A percentile compares a stretch with the other conserved stretches of the same genome.
Conservation (phyloP, 1,140 invertebrate species). For the Drosophila burlai region DNA sequence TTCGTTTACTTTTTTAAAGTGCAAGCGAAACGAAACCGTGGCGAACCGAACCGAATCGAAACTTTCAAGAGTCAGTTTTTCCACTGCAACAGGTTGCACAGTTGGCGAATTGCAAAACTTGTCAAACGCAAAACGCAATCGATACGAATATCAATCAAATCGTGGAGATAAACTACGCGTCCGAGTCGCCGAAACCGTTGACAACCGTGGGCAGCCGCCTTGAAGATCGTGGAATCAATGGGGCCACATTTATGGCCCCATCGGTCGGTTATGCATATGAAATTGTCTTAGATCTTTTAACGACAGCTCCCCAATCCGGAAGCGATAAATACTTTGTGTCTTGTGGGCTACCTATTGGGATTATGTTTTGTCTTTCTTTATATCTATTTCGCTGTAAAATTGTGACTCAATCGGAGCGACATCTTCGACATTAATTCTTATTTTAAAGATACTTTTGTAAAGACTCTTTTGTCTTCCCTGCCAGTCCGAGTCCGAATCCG, state of each 20-base stretch:
- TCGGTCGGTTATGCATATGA: constrained; percentile 76
- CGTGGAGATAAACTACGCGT: constrained; percentile 57
- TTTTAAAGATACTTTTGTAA: constrained; percentile 51
- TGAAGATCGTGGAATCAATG: constrained; percentile 58
- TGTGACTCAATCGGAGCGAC: constrained; percentile 50
- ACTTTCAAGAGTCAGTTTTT: constrained; percentile 48
- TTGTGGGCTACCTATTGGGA: constrained; percentile 60
- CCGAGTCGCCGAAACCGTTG: constrained; percentile 46
- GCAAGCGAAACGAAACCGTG: constrained; percentile 29
- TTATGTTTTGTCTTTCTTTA: constrained; percentile 34
- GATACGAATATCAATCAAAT: constrained; percentile 83
- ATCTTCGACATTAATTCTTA: constrained; percentile 53
- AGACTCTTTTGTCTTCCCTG: constrained; percentile 38
- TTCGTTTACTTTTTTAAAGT: background rate
- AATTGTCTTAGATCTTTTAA: constrained; percentile 66
- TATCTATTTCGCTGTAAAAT: constrained; percentile 38
- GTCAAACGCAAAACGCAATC: constrained; percentile 82
- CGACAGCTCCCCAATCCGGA: constrained; percentile 77
- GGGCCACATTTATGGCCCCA: constrained; percentile 49
- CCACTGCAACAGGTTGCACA: constrained; percentile 60
- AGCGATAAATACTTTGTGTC: constrained; percentile 77
- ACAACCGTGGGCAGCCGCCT: constrained; percentile 60
- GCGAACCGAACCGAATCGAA: constrained; percentile 39
- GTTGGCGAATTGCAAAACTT: constrained; percentile 76
- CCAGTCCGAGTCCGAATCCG: background rate